Percentiles rank a stretch among this genome's conserved stretches.
phyloP scores from a whole-genome alignment of 2,888 invertebrate species.

The Ceramica pisi region DNA sequence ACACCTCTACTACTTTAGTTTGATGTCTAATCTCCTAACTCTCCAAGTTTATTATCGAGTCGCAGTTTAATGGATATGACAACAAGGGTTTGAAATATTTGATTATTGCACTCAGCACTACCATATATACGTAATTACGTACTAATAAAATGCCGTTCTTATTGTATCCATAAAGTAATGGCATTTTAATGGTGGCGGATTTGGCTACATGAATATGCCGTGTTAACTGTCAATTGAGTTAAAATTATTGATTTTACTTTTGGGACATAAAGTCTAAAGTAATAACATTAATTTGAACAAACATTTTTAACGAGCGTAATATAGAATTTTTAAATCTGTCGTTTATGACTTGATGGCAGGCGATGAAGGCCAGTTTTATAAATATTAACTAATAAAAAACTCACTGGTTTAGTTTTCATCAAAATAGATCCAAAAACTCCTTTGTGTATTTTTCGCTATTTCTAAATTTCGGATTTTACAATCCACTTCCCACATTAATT shows the following conservation, averaged over 20 bases:
- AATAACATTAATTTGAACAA: slow-evolving; percentile 47
- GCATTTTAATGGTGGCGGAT: slow-evolving; percentile 10
- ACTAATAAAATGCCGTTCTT: not conserved
- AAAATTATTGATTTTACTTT: slow-evolving; percentile 24
- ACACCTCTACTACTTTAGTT: slow-evolving; percentile 19
- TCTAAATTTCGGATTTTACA: no score
- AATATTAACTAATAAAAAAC: not conserved
- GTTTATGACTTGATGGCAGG: slow-evolving; percentile 38
- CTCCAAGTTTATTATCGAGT: slow-evolving; percentile 19
- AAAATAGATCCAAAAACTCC: no score
- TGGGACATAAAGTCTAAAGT: slow-evolving; percentile 20
- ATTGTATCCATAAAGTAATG: slow-evolving; percentile 17
- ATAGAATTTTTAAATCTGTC: slow-evolving; percentile 14
- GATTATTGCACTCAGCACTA: slow-evolving; percentile 10
- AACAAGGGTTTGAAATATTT: slow-evolving; percentile 5
- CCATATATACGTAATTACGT: not conserved
- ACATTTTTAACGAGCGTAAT: slow-evolving; percentile 21
- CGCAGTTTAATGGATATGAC: slow-evolving; percentile 23
- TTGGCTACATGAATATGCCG: slow-evolving; percentile 19
- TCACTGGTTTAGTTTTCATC: no score
- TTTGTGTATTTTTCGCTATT: no score
- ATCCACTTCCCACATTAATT: no score
- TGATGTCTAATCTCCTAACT: slow-evolving; percentile 32
- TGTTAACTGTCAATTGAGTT: slow-evolving; percentile 34
- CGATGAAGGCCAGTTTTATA: slow-evolving; percentile 6